phyloP scores from a whole-genome alignment of 2,113 vertebrate species.

The Epinephelus fuscoguttatus region DNA sequence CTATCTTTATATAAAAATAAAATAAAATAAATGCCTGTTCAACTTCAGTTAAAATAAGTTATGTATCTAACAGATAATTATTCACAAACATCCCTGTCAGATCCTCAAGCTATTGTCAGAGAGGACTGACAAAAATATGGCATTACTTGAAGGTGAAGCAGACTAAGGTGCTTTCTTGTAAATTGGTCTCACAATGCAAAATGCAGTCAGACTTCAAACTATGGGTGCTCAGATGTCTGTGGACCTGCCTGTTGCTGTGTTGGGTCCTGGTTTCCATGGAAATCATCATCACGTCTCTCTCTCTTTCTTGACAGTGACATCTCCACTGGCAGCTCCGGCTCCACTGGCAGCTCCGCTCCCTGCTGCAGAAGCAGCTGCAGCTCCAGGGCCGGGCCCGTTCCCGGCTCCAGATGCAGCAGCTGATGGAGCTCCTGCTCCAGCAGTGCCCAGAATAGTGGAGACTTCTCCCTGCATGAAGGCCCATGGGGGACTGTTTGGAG shows the following conservation, averaged over 20 bases:
- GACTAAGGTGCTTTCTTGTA: not conserved
- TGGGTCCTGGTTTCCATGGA: slow-evolving; percentile 26
- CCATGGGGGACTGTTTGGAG: slow-evolving; percentile 89
- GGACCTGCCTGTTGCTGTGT: slow-evolving; percentile 57
- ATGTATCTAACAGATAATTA: not conserved
- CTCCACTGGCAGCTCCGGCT: slow-evolving; percentile 45
- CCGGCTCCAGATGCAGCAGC: slow-evolving; percentile 48
- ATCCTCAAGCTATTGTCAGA: not conserved
- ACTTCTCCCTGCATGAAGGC: slow-evolving; percentile 95
- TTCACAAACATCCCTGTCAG: not conserved
- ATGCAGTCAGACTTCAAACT: not conserved
- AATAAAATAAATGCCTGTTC: not conserved
- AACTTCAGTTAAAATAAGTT: not conserved
- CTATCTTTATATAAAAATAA: not conserved
- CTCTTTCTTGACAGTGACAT: slow-evolving; percentile 80
- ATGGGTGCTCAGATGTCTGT: not conserved
- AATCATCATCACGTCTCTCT: slow-evolving; percentile 77
- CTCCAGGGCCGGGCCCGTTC: slow-evolving; percentile 28
- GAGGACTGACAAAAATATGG: not conserved
- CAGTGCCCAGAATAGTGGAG: slow-evolving; percentile 88
- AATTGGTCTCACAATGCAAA: not conserved
- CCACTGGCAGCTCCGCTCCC: slow-evolving; percentile 39
- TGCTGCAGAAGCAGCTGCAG: slow-evolving; percentile 10
- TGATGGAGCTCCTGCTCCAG: slow-evolving; percentile 43
- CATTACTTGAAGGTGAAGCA: not conserved